A percentile compares a stretch with the other conserved stretches of the same genome.
Conservation (phyloP, 2,113 vertebrate genomes). For the Erinaceus europaeus region DNA sequence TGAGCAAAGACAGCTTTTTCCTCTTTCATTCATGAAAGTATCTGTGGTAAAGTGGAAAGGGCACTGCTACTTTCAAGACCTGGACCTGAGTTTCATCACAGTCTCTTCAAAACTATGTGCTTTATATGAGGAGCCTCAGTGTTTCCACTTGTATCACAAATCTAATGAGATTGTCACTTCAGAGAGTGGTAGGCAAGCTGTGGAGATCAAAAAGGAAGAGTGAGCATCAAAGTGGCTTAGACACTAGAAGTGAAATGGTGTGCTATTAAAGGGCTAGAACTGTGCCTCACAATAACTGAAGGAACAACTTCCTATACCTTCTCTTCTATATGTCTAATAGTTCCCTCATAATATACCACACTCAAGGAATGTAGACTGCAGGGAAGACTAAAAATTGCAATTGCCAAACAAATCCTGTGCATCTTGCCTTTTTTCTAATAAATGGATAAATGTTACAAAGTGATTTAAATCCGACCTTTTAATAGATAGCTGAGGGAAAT, state of each 20-base stretch:
- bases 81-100: neutral
- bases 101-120: neutral
- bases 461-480: neutral
- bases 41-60: neutral
- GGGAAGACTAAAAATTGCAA: neutral
- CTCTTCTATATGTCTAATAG: neutral
- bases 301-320: neutral
- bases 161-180: neutral
- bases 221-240: neutral
- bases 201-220: neutral
- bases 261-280: neutral
- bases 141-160: neutral
- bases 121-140: neutral
- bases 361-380: neutral
- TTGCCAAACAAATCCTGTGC: neutral
- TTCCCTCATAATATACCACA: neutral
- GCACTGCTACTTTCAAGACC: neutral
- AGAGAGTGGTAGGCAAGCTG: neutral
- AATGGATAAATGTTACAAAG: neutral
- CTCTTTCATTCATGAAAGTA: neutral
- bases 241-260: neutral
- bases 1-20: neutral
- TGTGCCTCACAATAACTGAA: neutral
- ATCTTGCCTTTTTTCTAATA: neutral
- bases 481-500: neutral